These are phyloP conservation scores for Megaptera novaeangliae DNA, from an alignment of 2,113 vertebrate genomes.

Conservation along the genomic window DNA sequence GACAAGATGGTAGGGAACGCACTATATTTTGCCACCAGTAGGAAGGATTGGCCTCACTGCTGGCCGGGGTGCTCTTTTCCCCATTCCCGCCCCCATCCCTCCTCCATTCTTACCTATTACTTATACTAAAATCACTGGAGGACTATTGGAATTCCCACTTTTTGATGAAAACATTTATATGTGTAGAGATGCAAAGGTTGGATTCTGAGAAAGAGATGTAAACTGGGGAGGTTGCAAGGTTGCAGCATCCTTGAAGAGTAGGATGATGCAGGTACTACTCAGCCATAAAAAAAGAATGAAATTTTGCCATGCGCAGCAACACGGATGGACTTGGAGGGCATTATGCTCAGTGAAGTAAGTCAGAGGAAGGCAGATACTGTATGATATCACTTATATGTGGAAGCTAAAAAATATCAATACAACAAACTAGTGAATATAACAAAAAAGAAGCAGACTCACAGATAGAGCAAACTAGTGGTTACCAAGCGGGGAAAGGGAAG, in stretches of 20 bases:
- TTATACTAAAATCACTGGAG: not conserved
- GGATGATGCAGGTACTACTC: too few relatives aligned
- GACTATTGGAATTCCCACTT: not conserved
- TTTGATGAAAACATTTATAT: not conserved
- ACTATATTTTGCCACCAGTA: rapidly evolving
- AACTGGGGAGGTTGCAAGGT: not conserved
- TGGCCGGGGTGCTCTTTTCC: not conserved
- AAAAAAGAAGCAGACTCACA: not conserved
- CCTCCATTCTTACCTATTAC: not conserved
- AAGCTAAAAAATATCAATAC: not conserved
- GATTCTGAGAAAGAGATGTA: not conserved
- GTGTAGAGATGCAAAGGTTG: not conserved
- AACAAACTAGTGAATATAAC: not conserved
- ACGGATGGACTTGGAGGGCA: not conserved
- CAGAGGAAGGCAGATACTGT: not conserved
- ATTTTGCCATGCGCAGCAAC: not conserved
- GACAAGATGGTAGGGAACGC: too few relatives aligned
- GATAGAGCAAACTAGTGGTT: not conserved
- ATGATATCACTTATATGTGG: not conserved
- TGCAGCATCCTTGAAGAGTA: not conserved
- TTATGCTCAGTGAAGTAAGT: not conserved
- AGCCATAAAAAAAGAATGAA: not conserved
- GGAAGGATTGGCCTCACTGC: not conserved
- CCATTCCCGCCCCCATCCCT: not conserved
- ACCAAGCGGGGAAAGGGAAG: not conserved